Percentiles rank a stretch among this genome's conserved stretches.
Conservation (phyloP, 2,113 vertebrate genomes). For the Dromiciops gliroides region DNA sequence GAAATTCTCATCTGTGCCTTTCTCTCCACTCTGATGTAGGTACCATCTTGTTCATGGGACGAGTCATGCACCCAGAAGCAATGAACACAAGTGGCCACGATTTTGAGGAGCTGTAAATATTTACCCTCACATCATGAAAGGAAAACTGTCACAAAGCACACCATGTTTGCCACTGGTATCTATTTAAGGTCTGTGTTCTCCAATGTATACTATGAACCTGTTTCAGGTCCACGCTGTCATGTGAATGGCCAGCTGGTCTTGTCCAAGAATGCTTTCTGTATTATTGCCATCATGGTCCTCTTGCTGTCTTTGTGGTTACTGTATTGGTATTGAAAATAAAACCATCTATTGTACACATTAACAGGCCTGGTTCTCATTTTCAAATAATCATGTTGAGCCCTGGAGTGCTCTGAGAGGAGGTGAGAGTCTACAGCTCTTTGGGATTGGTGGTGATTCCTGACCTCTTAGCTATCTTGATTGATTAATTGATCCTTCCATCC, state of each 20-base stretch:
- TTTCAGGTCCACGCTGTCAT: constrained; percentile 72
- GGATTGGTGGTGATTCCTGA: neutral
- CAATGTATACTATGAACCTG: constrained; percentile 74
- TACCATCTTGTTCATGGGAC: constrained; percentile 95
- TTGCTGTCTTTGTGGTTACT: constrained; percentile 81
- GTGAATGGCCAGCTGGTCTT: constrained; percentile 73
- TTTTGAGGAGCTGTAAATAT: constrained; percentile 92
- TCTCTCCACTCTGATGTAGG: constrained; percentile 81
- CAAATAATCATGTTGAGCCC: neutral
- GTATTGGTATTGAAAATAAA: constrained; percentile 86
- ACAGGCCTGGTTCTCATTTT: constrained; percentile 76
- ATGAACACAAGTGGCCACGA: constrained; percentile 91
- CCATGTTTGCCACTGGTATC: constrained; percentile 82
- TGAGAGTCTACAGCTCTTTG: neutral
- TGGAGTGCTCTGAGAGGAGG: neutral
- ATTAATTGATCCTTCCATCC: too few species aligned
- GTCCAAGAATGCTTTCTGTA: constrained; percentile 82
- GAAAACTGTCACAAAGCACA: constrained; percentile 82
- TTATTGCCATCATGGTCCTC: constrained; percentile 80
- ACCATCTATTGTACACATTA: constrained; percentile 75
- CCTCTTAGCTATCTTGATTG: constrained; percentile 14
- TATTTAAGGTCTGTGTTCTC: constrained; percentile 84
- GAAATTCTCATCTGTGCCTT: neutral
- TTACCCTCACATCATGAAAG: constrained; percentile 62
- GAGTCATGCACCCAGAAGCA: constrained; percentile 97